These are phyloP conservation scores for Parazoanthus atlanticus DNA, from an alignment of 92 coral and sea anemone species.

Conservation along the genomic window DNA sequence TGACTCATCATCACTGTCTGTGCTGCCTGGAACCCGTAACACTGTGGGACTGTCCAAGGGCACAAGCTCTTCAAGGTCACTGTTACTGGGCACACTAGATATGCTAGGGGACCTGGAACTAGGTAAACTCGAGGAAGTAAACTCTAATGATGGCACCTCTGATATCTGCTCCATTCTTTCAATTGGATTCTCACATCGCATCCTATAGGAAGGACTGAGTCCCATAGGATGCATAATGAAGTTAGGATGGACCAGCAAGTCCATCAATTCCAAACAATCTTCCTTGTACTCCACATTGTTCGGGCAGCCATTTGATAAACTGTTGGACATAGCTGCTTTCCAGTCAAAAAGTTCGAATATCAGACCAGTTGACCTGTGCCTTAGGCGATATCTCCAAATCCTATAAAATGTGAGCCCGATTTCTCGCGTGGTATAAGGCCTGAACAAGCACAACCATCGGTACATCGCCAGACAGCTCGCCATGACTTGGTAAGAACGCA, in stretches of 20 bases:
- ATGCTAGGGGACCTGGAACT: conserved; percentile 59
- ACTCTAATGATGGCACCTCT: conserved; percentile 50
- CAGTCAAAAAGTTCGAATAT: conserved; percentile 93
- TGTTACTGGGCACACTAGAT: conserved; percentile 35
- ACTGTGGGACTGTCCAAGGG: conserved; percentile 35
- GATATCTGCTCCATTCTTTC: conserved; percentile 63
- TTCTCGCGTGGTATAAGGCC: conserved; percentile 75
- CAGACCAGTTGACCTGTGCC: conserved; percentile 80
- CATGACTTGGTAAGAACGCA: conserved; percentile 93
- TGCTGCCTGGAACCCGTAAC: conserved; percentile 62
- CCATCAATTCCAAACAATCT: conserved; percentile 81
- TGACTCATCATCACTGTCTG: conserved; percentile 87
- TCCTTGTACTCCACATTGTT: conserved; percentile 68
- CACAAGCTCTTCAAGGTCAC: conserved; percentile 46
- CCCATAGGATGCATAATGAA: conserved; percentile 96
- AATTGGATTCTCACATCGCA: conserved; percentile 36
- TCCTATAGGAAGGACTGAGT: conserved; percentile 43
- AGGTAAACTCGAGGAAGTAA: conserved; percentile 52
- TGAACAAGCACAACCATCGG: conserved; percentile 86
- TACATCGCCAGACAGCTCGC: conserved; percentile 91
- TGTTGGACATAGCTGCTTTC: conserved; percentile 98
- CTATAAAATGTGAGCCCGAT: conserved; percentile 92
- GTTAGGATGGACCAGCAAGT: conserved; percentile 85
- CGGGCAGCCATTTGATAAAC: conserved; percentile 85
- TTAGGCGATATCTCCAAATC: conserved; percentile 89